Conservation (phyloP, 2,888 invertebrate genomes). For the Metallyticus violacea region DNA sequence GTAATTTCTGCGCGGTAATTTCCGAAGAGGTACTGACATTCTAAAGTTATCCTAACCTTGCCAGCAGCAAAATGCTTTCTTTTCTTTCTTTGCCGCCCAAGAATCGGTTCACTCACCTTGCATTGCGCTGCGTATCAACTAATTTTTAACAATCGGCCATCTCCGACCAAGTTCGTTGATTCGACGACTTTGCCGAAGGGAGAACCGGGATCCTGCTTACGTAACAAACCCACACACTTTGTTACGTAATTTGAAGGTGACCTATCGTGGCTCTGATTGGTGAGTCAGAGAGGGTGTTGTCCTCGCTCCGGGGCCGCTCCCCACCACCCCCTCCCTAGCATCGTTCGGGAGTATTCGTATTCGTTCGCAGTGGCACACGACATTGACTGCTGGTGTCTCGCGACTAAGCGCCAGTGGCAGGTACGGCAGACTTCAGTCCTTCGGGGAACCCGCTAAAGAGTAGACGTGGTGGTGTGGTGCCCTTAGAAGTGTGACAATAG, state of each 20-base stretch:
- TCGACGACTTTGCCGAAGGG: constrained; percentile 22
- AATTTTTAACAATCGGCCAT: constrained; percentile 3
- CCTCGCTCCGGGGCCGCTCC: constrained; percentile 44
- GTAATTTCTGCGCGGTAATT: not conserved
- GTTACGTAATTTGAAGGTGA: constrained; percentile 52
- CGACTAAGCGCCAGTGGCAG: not conserved
- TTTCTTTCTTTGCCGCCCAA: constrained; percentile 10
- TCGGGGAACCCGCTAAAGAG: not conserved
- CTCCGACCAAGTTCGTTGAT: constrained; percentile 17
- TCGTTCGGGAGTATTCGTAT: not conserved
- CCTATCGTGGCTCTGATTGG: constrained; percentile 51
- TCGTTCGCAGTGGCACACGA: not conserved
- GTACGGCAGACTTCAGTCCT: not conserved
- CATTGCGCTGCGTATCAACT: constrained; percentile 22
- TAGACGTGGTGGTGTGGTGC: not conserved
- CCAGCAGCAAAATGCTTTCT: constrained; percentile 15
- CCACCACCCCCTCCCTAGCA: constrained; percentile 34
- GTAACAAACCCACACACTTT: constrained; percentile 3
- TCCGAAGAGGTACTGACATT: constrained; percentile 21
- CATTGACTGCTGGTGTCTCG: constrained; percentile 8
- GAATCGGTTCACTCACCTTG: constrained; percentile 33
- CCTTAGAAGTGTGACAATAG: not conserved
- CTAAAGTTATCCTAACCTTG: constrained; percentile 25
- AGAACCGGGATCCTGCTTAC: constrained; percentile 31
- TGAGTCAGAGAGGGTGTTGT: constrained; percentile 54